Base-by-base conservation (phyloP, 2,113 vertebrate species). In the Lampris incognitus region DNA sequence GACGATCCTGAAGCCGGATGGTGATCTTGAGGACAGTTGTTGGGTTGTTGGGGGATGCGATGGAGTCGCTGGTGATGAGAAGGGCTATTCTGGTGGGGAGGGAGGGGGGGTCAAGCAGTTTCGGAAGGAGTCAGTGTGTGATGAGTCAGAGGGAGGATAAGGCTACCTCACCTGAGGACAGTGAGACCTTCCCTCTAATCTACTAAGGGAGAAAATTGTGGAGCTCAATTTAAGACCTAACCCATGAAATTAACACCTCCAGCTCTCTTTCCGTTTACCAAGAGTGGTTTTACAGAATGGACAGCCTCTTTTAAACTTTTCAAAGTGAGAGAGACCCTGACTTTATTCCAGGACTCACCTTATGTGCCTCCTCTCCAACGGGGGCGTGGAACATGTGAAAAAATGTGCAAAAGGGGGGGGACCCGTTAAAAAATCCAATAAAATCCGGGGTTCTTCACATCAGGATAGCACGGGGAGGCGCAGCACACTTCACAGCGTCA, bases 211-310 rank as follows among this genome's bases (percentile, higher is more conserved):
- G 85, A 91, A 93, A 93, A 91, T 90, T 91, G 90, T 88, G 88
- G 83, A 88, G 90, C 91, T 93, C 90, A 93, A 93, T 94, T 94
- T 94, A 93, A 93, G 92, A 91, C 90, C 92, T 92, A 92, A 92
- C 87, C 93, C 94, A 94, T 94, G 93, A 95, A 95, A 95, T 95
- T 89, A 95, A 93, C 92, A 93, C 94, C 92, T 87, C 92, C 68
- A 94, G 94, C 93, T 90, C 88, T 90, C 85, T 85, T 87, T 90
- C 89, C 83, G 89, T 88, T 89, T 85, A 87, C 88, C 84, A 88
- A 90, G 87, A 91, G 83, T 78, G 85, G 91, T 87, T 91, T 90
- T 88, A 90, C 91, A 90, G 81, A 91, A 89, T 74, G 78, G 73
- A 63, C 77, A 85, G 78, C 71, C 78, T 84, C 84, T 90, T 88